phyloP scores from a whole-genome alignment of 2,888 invertebrate species.

The Strigamia crassipes region DNA sequence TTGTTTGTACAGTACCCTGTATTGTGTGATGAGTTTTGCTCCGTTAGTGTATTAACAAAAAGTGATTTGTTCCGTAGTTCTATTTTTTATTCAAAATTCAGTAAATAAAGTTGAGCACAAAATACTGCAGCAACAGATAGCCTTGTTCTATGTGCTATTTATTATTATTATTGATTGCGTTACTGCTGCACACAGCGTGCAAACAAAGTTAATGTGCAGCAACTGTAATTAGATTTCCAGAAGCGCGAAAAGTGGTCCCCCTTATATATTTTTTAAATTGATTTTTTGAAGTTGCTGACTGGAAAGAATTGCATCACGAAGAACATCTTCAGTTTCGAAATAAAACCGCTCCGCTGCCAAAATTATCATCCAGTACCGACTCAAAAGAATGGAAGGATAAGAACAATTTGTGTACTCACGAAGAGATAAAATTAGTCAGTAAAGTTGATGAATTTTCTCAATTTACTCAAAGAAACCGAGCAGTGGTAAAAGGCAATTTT shows the following conservation, averaged over 20 bases:
- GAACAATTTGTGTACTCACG: neutral
- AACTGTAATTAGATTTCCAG: too few species aligned
- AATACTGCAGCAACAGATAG: neutral
- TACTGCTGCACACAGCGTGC: too few species aligned
- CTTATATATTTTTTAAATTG: neutral
- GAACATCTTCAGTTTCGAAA: neutral
- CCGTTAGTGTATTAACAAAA: too few species aligned
- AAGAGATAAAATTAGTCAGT: neutral
- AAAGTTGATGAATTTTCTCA: neutral
- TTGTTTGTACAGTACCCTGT: too few species aligned
- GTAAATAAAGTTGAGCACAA: too few species aligned
- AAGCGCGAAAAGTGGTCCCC: too few species aligned
- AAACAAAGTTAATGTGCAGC: too few species aligned
- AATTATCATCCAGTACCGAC: neutral
- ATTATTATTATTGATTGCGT: too few species aligned
- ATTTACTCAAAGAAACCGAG: neutral
- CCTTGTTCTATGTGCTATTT: too few species aligned
- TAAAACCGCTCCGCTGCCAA: neutral
- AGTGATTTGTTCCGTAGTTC: too few species aligned
- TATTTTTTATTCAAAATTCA: too few species aligned
- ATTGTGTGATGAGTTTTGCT: too few species aligned
- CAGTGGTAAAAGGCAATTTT: neutral
- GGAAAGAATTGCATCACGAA: neutral
- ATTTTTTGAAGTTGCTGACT: neutral
- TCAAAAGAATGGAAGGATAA: neutral